Evolutionary conservation across 64 coral and sea anemone genomes (phyloP), one percentile per base, ranked within the genome.

Genomic region (Porites lutea): DNA sequence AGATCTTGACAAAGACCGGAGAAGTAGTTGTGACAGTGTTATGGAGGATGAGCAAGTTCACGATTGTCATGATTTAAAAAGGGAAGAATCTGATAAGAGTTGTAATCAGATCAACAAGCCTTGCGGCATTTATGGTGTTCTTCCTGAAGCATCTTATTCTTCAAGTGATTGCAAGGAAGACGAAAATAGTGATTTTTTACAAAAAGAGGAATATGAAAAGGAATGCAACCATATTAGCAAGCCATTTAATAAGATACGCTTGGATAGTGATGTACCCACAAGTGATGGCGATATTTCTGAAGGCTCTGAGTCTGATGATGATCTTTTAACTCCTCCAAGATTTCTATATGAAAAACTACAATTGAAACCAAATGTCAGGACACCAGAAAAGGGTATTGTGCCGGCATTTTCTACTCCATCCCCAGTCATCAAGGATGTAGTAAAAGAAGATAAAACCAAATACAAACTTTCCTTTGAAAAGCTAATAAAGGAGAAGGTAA

Each of bases 401-500:
- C 95, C 95, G 8, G 27, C 23, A 0, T 79, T 37, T 83, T 59
- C 50, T 2, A 91, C 82, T 3, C 92, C 91, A n/a, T n/a, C 81
- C 13, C 86, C 88, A 15, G 6, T 71, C 22, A 44, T 48, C 8
- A 57, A 86, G 15, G 60, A 82, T 15, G 51, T 45, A 4, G 75
- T 83, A 21, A 85, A 87, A 75, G 78, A 79, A 11, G 64, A 68
- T 27, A 84, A 20, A 48, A 65, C 19, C 18, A 88, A 83, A 3
- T 91, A 94, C 59, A 97, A 88, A 27, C 81, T 91, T 20, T 88
- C 95, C 59, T 89, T 97, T 52, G 59, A 82, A 23, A 94, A 94
- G 60, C 53, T 97, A 45, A 68, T 97, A 22, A 74, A 85, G 13
- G 88, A 93, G n/a, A 93, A 88, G 19, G 89, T 43, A 4, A 97